Evolutionary conservation across 1,140 invertebrate genomes (phyloP), one percentile per base, ranked within the genome.

Genomic region (Drosophila orena): DNA sequence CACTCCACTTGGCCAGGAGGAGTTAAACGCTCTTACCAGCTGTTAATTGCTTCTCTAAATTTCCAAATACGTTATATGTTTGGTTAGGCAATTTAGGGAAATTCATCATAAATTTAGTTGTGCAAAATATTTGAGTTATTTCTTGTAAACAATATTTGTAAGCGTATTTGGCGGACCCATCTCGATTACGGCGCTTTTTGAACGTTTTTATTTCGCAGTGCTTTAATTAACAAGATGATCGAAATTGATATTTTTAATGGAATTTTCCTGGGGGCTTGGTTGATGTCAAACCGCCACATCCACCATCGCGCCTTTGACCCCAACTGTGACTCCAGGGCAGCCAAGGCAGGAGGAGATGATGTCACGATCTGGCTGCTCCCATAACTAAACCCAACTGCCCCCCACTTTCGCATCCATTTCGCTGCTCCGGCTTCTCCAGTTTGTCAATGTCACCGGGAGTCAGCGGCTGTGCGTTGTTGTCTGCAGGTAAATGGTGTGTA

Each of bases 401-500:
- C 65, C 22, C n/a, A 22, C 2, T 22, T 27, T 34, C 30, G 7
- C 37, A 37, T 54, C 20, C 46, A 17, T 53, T 44, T 22, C 17
- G 42, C 42, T 44, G 2, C 11, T 30, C n/a, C 57, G 34, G 42
- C 42, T 44, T 3, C 11, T 30, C n/a, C 57, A 38, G 43, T 72
- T 78, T 78, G 59, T 77, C 49, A 62, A 52, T 77, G 53, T 79
- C 58, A 61, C 40, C 40, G 54, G 53, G 75, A 75, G 71, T 75
- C 75, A 69, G 76, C 61, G 62, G 43, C 52, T 60, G 42, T 60
- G 56, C 46, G 56, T 24, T 54, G 66, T 59, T 69, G 70, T 89
- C 76, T 89, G 60, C 84, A 88, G 84, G 83, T 88, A 89, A 88
- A 89, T 88, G 80, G 84, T 89, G 83, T 81, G 81, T 81, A 88